Conservation (phyloP, 2,113 vertebrate genomes). For the Apteryx mantelli region DNA sequence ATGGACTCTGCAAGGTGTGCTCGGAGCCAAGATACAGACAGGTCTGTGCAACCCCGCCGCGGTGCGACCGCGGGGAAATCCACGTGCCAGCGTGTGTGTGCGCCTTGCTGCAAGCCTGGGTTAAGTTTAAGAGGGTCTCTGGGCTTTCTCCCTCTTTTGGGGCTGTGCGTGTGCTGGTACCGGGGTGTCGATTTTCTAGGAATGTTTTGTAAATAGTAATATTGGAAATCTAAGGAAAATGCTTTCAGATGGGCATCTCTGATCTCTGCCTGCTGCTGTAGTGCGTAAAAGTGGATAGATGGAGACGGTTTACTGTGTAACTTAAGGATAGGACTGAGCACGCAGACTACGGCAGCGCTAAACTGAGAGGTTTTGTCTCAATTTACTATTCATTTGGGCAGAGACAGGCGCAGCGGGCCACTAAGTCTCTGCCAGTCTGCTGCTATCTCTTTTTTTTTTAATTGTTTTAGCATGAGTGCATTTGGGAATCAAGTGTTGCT, state of each 20-base stretch:
- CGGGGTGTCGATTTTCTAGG: background rate
- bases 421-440: background rate
- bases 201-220: fast-evolving
- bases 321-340: background rate
- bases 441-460: background rate
- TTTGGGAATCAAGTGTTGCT: background rate
- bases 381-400: background rate
- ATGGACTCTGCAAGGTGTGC: constrained; percentile 90
- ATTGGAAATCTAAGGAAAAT: background rate
- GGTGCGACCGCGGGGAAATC: background rate
- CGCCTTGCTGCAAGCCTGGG: fast-evolving
- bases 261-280: background rate
- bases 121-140: fast-evolving
- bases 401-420: background rate
- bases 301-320: background rate
- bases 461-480: background rate
- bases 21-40: constrained; percentile 87
- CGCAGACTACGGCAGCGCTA: fast-evolving
- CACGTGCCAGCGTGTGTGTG: fast-evolving
- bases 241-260: background rate
- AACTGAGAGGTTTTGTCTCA: background rate
- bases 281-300: background rate
- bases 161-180: background rate
- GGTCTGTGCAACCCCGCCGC: constrained; percentile 72
- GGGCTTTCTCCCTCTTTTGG: background rate